Conservation (phyloP, 2,113 vertebrate species). For the Acrocephalus arundinaceus region DNA sequence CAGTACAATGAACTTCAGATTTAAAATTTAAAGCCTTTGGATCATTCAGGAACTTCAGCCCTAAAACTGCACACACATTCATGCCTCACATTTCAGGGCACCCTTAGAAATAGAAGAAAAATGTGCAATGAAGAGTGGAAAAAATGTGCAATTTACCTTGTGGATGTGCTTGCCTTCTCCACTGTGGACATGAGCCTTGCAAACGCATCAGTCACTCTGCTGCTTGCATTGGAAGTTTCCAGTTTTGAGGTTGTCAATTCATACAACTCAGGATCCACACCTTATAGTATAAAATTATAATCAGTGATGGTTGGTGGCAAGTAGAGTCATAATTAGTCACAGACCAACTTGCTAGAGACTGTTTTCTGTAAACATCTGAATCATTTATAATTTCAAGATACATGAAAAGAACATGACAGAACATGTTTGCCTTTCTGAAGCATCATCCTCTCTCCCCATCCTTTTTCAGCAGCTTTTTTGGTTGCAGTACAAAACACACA, state of each 20-base stretch:
- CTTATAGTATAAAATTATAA: constrained; percentile 81
- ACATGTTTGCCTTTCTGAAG: not conserved
- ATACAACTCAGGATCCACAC: constrained; percentile 96
- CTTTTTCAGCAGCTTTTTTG: not conserved
- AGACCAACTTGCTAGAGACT: constrained; percentile 55
- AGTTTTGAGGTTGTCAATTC: constrained; percentile 95
- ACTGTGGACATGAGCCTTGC: constrained; percentile 96
- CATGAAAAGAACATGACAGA: not conserved
- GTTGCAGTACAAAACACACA: not conserved
- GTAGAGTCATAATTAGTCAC: not conserved
- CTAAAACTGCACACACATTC: not conserved
- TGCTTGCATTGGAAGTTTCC: constrained; percentile 80
- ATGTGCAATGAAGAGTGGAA: not conserved
- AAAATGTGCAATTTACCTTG: constrained; percentile 76
- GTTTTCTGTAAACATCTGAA: constrained; percentile 82
- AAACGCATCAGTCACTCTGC: constrained; percentile 88
- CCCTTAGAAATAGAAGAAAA: not conserved
- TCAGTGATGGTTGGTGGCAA: constrained; percentile 71
- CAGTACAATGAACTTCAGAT: not conserved
- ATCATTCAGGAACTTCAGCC: not conserved
- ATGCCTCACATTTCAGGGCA: not conserved
- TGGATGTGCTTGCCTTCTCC: constrained; percentile 94
- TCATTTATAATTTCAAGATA: constrained; percentile 38
- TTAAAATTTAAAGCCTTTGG: not conserved
- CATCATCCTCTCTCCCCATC: not conserved